Conservation (phyloP, 2,888 invertebrate species). For the Ypsolopha scabrella region DNA sequence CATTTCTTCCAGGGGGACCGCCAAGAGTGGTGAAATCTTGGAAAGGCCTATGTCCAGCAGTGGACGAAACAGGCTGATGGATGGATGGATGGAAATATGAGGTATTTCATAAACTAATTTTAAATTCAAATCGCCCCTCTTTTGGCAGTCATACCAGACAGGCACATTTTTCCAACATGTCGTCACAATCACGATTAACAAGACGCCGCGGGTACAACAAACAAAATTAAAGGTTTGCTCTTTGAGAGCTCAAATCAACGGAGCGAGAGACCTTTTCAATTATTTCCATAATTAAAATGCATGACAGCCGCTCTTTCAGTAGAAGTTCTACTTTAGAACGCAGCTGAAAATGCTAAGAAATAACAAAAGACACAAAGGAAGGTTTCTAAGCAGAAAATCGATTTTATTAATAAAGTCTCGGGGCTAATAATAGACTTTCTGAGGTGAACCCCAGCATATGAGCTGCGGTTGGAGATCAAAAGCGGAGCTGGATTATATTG, state of each 20-base stretch:
- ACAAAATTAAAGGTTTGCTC: not conserved
- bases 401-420: not conserved
- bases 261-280: conserved; percentile 27
- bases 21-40: no score
- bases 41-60: no score
- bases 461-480: conserved; percentile 6
- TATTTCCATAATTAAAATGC: conserved; percentile 43
- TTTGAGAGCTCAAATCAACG: conserved; percentile 4
- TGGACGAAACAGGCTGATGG: no score
- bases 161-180: no score
- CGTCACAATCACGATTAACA: conserved; percentile 12
- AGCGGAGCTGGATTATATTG: conserved; percentile 5
- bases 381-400: not conserved
- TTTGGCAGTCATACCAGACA: no score
- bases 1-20: no score
- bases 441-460: not conserved
- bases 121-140: no score
- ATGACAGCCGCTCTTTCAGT: conserved; percentile 10
- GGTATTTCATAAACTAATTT: no score
- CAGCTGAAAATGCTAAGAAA: not conserved
- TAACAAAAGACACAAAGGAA: not conserved
- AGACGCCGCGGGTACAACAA: conserved; percentile 32
- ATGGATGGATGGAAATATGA: no score
- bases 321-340: not conserved
- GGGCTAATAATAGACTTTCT: conserved; percentile 1